Conservation (phyloP, 2,888 invertebrate genomes). For the Lasioglossum figueresi region DNA sequence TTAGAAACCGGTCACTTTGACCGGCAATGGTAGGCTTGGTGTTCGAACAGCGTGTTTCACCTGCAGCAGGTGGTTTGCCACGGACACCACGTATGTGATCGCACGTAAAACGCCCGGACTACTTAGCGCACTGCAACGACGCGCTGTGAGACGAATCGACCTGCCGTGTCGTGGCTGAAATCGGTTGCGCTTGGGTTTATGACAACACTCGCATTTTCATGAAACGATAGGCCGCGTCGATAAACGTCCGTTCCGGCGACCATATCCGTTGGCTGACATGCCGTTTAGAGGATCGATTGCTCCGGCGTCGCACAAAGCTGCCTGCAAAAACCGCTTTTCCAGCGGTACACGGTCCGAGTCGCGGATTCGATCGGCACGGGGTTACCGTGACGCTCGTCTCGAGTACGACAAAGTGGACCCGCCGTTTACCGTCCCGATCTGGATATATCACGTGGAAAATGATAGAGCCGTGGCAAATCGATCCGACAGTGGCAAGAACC, state of each 20-base stretch:
- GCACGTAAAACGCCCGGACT: neutral
- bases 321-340: constrained; percentile 45
- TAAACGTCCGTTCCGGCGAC: constrained; percentile 56
- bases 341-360: neutral
- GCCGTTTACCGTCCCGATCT: constrained; percentile 32
- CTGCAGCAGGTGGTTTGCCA: neutral
- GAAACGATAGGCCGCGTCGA: constrained; percentile 46
- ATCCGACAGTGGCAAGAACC: neutral
- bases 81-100: neutral
- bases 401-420: constrained; percentile 43
- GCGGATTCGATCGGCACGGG: constrained; percentile 37
- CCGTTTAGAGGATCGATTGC: constrained; percentile 49
- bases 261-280: constrained; percentile 48
- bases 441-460: constrained; percentile 41
- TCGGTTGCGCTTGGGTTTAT: neutral
- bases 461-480: constrained; percentile 29
- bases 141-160: neutral
- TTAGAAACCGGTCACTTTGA: too few species aligned
- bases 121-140: neutral
- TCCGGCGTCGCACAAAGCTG: constrained; percentile 26
- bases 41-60: too few species aligned
- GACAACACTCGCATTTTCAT: constrained; percentile 59
- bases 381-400: constrained; percentile 22
- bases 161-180: neutral
- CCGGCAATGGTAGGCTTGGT: too few species aligned